Evolutionary conservation across 2,113 vertebrate genomes (phyloP), one percentile per base, ranked within the genome.

Genomic region (Gnathochromis pfefferi): DNA sequence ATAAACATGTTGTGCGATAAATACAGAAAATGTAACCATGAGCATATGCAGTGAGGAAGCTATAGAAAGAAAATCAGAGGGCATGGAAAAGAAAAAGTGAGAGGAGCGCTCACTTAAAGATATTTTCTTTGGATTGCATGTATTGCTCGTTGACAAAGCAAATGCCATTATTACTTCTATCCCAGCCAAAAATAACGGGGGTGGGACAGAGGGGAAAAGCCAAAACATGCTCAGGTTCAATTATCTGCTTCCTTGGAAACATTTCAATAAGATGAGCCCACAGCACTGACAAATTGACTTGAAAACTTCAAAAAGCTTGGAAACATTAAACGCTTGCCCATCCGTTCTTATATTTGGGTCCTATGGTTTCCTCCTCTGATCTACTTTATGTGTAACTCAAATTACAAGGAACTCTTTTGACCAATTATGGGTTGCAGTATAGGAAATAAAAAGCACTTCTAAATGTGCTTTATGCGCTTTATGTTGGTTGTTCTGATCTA

Each of bases 121-220:
- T 73, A 58, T 91, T 89, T 89, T 83, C 78, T 87, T 82, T 93
- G 85, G 85, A 86, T 26, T 81, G 58, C 58, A 9, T 21, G 54
- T 75, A 3, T 68, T 89, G 75, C 31, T 35, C 31, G 17, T 10
- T 84, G 79, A 81, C 86, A 91, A 83, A 86, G 70, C 16, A 87
- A 84, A 75, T 88, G 87, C 17, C 54, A 60, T 78, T 81, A 40
- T 35, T 70, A 83, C 55, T 85, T 85, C 12, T 65, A 13, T 65
- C 51, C 19, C 47, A 19, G 88, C 89, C 92, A 95, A 88, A 88
- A 94, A 88, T 70, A 94, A 92, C 94, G 92, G 90, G 89, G 91
- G 89, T 86, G 84, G 68, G 13, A 21, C 60, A 21, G 60, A 7
- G 45, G 60, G 47, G 85, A 40, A 85, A 70, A 90, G 81, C 63